Percentiles rank a stretch among this genome's conserved stretches.
These are phyloP conservation scores for Rhysida immarginata DNA, from an alignment of 1,140 invertebrate genomes.

Conservation along the genomic window DNA sequence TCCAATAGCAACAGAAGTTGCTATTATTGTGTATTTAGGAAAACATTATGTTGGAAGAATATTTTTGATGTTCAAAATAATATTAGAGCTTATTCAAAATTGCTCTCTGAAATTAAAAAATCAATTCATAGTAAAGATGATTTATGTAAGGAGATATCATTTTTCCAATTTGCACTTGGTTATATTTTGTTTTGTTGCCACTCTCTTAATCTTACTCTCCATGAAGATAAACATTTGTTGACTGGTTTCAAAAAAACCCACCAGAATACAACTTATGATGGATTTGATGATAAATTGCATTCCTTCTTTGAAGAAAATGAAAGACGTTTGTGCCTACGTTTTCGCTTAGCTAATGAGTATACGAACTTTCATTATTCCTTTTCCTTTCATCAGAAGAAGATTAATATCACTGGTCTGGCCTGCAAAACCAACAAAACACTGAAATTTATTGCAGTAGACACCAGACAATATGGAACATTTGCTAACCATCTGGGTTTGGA, in stretches of 20 bases:
- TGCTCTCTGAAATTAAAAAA: neutral
- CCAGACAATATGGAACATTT: slow-evolving; percentile 48
- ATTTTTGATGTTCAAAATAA: too few relatives aligned
- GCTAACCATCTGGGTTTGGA: slow-evolving; percentile 47
- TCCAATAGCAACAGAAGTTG: neutral
- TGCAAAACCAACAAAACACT: slow-evolving; percentile 49
- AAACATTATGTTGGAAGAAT: too few relatives aligned
- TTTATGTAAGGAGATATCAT: neutral
- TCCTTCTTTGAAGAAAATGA: neutral
- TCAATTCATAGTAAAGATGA: neutral
- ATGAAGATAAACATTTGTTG: neutral
- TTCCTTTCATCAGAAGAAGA: neutral
- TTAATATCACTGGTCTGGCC: slow-evolving; percentile 24
- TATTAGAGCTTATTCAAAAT: neutral
- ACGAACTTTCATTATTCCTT: neutral
- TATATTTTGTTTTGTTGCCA: neutral
- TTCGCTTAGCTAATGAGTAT: neutral
- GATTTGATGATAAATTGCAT: neutral
- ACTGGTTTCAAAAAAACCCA: neutral
- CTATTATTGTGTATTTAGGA: too few relatives aligned
- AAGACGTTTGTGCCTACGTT: neutral
- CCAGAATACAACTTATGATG: too few relatives aligned
- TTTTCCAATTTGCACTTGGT: neutral
- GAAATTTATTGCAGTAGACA: slow-evolving; percentile 52
- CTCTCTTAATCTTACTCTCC: neutral